Evolutionary conservation across 2,113 vertebrate species (phyloP).

Genomic region (Gnathonemus longibarbis): DNA sequence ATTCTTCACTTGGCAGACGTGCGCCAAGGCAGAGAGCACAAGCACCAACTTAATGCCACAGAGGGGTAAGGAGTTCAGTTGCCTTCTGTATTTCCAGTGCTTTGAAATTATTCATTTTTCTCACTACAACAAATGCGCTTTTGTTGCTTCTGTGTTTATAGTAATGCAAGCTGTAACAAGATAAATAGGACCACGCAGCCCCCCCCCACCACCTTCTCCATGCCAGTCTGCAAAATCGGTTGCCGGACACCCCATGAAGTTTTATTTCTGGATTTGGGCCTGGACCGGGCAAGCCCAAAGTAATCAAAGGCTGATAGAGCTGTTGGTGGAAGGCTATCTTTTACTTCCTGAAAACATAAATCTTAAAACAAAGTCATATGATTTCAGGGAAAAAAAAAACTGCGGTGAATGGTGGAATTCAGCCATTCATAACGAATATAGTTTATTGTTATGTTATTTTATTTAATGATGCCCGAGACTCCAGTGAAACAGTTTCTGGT

Average conservation of each 20-base stretch:
- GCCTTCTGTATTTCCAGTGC: background rate
- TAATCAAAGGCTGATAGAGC: background rate
- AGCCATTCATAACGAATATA: slow-evolving; percentile 2
- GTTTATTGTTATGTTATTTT: background rate
- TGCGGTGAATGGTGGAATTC: background rate
- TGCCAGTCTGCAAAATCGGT: no score
- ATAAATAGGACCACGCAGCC: background rate
- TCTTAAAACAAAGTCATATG: background rate
- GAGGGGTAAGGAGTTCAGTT: background rate
- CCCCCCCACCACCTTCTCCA: no score
- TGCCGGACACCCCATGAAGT: background rate
- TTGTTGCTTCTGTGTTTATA: background rate
- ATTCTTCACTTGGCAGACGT: slow-evolving; percentile 25
- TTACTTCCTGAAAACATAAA: background rate
- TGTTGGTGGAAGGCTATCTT: background rate
- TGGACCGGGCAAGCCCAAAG: background rate
- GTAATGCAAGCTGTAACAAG: background rate
- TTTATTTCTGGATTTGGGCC: background rate
- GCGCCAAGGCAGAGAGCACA: background rate
- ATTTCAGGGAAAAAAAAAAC: background rate
- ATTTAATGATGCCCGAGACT: slow-evolving; percentile 38
- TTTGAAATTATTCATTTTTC: background rate
- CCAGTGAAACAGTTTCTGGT: slow-evolving; percentile 27
- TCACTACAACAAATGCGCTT: background rate
- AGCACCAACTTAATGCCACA: background rate